Evolutionary conservation across 2,888 invertebrate genomes (phyloP).

Genomic region (Parnassius glacialis): DNA sequence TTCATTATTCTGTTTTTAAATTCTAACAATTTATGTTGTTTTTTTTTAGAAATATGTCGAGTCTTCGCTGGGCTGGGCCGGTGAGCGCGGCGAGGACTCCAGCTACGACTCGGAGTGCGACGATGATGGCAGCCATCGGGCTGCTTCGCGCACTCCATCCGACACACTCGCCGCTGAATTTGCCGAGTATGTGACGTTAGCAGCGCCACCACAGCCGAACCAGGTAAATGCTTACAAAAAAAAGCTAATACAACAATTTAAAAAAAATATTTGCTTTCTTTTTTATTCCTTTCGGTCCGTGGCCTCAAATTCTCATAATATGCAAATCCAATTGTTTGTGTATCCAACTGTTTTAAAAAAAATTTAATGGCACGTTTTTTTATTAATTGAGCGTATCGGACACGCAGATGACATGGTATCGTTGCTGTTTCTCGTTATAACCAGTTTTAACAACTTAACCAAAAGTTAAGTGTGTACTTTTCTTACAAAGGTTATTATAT

Average conservation of each 20-base stretch:
- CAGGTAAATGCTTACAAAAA: constrained; percentile 45
- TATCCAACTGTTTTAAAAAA: constrained; percentile 9
- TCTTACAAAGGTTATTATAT: too few relatives aligned
- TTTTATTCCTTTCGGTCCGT: background rate
- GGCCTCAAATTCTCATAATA: constrained; percentile 11
- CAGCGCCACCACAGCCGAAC: constrained; percentile 56
- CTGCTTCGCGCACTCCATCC: constrained; percentile 90
- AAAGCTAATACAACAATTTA: background rate
- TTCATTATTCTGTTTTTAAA: too few relatives aligned
- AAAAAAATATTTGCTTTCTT: background rate
- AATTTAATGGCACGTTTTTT: background rate
- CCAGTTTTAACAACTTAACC: background rate
- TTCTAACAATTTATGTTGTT: too few relatives aligned
- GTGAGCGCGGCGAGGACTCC: constrained; percentile 85
- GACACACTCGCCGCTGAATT: constrained; percentile 93
- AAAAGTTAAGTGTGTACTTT: background rate
- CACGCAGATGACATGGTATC: constrained; percentile 12
- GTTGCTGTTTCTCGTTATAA: constrained; percentile 3
- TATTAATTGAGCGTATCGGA: constrained; percentile 15
- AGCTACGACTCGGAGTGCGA: constrained; percentile 93
- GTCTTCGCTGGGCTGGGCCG: constrained; percentile 81
- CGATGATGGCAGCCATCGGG: constrained; percentile 84
- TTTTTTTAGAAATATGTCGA: constrained; percentile 87
- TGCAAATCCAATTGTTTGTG: constrained; percentile 9
- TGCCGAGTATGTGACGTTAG: constrained; percentile 88